These are phyloP conservation scores for Tachysurus vachellii DNA, from an alignment of 2,113 vertebrate species.

Conservation along the genomic window DNA sequence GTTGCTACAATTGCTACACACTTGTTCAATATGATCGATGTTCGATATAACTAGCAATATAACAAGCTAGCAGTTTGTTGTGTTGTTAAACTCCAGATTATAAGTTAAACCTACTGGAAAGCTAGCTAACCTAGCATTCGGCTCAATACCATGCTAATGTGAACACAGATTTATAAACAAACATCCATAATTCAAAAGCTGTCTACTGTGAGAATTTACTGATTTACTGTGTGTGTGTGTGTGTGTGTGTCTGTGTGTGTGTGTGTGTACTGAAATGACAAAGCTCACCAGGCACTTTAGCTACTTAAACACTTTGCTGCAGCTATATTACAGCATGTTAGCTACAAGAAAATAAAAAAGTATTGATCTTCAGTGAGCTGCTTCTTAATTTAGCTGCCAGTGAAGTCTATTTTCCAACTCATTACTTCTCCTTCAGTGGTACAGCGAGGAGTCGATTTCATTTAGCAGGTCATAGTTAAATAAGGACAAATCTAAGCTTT, in stretches of 20 bases:
- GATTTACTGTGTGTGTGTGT: background rate
- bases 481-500: background rate
- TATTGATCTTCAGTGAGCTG: background rate
- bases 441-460: conserved; percentile 6
- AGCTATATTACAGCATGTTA: background rate
- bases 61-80: background rate
- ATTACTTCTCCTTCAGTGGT: conserved; percentile 2
- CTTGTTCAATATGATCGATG: too few relatives aligned
- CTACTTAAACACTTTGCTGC: background rate
- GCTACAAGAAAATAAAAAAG: background rate
- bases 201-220: too few relatives aligned
- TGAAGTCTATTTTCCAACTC: conserved; percentile 24
- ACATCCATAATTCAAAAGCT: background rate
- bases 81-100: background rate
- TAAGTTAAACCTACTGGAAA: background rate
- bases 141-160: background rate
- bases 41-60: background rate
- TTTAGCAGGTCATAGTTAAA: conserved; percentile 19
- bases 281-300: background rate
- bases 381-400: conserved; percentile 5
- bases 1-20: too few relatives aligned
- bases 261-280: background rate
- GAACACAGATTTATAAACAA: background rate
- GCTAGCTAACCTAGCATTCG: background rate
- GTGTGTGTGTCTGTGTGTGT: background rate